Base-by-base conservation (phyloP, 2,113 vertebrate genomes). In the Castor canadensis region DNA sequence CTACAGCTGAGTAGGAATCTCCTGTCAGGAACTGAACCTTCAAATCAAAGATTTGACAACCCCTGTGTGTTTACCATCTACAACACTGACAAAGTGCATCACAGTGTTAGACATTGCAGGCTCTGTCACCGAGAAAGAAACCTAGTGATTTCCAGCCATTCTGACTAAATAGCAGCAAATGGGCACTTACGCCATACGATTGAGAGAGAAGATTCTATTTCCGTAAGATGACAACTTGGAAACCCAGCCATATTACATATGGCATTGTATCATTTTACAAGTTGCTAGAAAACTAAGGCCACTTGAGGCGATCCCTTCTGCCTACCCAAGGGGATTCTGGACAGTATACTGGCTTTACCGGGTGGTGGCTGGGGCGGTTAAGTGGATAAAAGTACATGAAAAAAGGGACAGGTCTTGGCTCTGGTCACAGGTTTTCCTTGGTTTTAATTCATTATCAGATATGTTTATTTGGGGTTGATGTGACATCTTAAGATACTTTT, bases 221-320 rank as follows among this genome's bases (percentile, higher is more conserved):
- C 47, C 32, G 0, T 19, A 54, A 49, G 38, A 8, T 3, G 40
- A 83, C 43, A 56, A 0, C 54, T 47, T 28, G 32, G 80, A 62
- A 58, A 72, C 30, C 32, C 20, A 67, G 49, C 60, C 1, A 0
- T 49, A 3, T 85, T 35, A 35, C 45, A 38, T 19, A 12, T 1
- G 54, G 87, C 52, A 58, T 26, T 83, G 64, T 16, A 56, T 20
- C 60, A 16, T 40, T 76, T 87, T 62, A 45, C 17, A 91, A 62
- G 56, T 45, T 62, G 56, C 79, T 83, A 64, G 84, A 20, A 95
- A 96, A 88, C 11, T 81, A 90, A 94, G 90, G 90, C 93, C 38
- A 40, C 30, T 67, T 1, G 49, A 89, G 80, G 71, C 87, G 35
- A 7, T 56, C 89, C 64, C 0, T 56, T 56, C 43, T 26, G 64